Percentiles rank a stretch among this genome's conserved stretches.
These are phyloP conservation scores for Hormiphora californensis DNA, from an alignment of 37 sponge, comb jelly and placozoan genomes.

Conservation along the genomic window DNA sequence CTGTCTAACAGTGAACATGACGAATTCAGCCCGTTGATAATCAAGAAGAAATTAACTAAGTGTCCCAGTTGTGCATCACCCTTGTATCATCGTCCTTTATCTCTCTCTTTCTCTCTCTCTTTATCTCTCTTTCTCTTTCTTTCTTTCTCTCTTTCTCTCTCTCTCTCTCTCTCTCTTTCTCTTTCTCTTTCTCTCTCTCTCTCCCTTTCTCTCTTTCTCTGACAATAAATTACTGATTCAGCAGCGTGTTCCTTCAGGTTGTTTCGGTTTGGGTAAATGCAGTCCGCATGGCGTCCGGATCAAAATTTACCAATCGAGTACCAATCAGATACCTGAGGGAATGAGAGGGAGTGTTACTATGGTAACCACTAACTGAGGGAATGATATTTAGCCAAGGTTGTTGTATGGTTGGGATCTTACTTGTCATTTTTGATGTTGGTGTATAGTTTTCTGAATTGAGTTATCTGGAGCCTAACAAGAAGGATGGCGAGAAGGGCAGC, in stretches of 20 bases:
- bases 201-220: not conserved
- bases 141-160: too few relatives aligned
- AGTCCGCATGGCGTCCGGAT: not conserved
- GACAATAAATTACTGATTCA: not conserved
- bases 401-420: conserved; percentile 56
- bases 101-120: too few relatives aligned
- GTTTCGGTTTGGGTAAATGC: conserved; percentile 47
- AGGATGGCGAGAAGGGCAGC: conserved; percentile 53
- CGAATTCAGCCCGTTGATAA: too few relatives aligned
- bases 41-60: too few relatives aligned
- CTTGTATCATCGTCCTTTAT: too few relatives aligned
- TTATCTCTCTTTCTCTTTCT: too few relatives aligned
- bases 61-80: too few relatives aligned
- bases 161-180: not conserved
- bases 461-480: conserved; percentile 47
- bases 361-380: not conserved
- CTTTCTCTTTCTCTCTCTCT: not conserved
- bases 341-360: not conserved
- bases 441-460: conserved; percentile 65
- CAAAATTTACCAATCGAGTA: conserved; percentile 75
- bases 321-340: conserved; percentile 78
- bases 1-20: too few relatives aligned
- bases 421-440: conserved; percentile 77
- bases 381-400: not conserved
- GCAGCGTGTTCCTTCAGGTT: not conserved